Evolutionary conservation across 2,113 vertebrate species (phyloP).

Genomic region (Aramus guarauna): DNA sequence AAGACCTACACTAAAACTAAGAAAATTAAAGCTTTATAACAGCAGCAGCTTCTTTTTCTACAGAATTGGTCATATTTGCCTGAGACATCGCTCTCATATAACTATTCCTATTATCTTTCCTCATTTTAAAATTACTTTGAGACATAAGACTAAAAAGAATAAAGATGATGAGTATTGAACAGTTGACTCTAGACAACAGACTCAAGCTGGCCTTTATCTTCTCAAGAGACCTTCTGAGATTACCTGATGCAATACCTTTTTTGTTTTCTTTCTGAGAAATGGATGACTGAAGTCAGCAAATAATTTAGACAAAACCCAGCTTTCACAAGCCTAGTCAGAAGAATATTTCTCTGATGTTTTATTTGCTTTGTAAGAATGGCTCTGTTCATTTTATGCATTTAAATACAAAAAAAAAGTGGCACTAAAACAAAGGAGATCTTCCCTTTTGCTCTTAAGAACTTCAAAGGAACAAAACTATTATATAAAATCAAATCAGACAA

Average conservation of each 20-base stretch:
- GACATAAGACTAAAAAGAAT: conserved; percentile 5
- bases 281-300: conserved; percentile 36
- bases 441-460: neutral
- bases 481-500: neutral
- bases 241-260: neutral
- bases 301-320: conserved; percentile 4
- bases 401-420: neutral
- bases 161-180: conserved; percentile 23
- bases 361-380: neutral
- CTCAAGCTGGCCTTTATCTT: conserved; percentile 21
- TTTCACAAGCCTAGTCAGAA: neutral
- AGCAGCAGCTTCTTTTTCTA: neutral
- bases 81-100: neutral
- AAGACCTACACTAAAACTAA: neutral
- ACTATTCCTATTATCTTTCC: neutral
- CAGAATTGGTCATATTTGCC: neutral
- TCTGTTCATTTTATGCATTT: neutral
- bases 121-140: conserved; percentile 35
- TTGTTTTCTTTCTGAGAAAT: neutral
- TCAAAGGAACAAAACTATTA: neutral
- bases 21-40: conserved; percentile 10
- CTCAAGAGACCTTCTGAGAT: conserved; percentile 13
- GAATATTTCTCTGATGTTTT: neutral
- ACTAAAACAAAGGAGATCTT: neutral
- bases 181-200: neutral